Percentiles rank a stretch among this genome's conserved stretches.
These are phyloP conservation scores for Scolopax mira DNA, from an alignment of 2,113 vertebrate species.

Conservation along the genomic window DNA sequence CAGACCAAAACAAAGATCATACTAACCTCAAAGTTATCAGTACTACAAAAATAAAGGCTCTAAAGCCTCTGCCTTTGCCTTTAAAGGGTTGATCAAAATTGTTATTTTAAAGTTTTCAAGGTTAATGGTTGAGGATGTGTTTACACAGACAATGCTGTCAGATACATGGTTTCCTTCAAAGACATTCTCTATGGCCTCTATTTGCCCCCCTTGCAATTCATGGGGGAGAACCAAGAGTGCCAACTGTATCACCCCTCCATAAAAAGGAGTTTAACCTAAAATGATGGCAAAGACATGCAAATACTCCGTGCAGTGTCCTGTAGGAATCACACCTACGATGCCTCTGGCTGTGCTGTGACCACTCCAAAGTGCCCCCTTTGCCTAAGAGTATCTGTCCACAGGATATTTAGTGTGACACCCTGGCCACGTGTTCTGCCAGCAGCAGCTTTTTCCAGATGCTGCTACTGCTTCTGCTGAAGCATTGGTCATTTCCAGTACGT, in stretches of 20 bases:
- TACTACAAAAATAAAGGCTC: background rate
- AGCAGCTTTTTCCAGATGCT: background rate
- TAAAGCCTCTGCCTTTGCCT: background rate
- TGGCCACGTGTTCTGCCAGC: rapidly evolving
- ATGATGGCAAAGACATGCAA: background rate
- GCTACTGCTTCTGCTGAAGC: background rate
- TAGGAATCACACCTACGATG: background rate
- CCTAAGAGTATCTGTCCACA: background rate
- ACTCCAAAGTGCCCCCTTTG: background rate
- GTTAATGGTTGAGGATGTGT: background rate
- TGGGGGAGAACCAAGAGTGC: background rate
- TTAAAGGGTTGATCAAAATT: background rate
- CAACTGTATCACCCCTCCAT: background rate
- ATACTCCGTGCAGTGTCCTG: background rate
- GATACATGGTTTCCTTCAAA: background rate
- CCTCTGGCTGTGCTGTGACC: background rate
- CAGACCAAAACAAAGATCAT: background rate
- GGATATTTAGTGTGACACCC: background rate
- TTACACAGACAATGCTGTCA: background rate
- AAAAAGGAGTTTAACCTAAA: background rate
- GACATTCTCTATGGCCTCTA: background rate
- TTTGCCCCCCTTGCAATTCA: background rate
- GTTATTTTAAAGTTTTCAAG: background rate
- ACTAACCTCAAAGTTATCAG: background rate
- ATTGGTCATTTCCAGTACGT: background rate